Evolutionary conservation across 2,888 invertebrate species (phyloP).

Genomic region (Nomada goodeniana): DNA sequence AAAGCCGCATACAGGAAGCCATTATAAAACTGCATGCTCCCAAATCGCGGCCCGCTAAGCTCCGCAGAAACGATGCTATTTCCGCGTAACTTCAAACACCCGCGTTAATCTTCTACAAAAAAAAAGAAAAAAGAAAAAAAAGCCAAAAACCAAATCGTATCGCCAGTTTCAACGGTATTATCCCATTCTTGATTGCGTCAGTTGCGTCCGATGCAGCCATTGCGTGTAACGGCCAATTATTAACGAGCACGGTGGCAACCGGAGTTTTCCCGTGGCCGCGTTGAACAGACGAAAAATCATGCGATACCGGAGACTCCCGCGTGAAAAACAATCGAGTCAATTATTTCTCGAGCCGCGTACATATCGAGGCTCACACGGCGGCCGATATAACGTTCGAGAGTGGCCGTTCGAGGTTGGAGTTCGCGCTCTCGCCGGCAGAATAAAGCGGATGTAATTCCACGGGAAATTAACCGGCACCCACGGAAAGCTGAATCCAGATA

Average conservation of each 20-base stretch:
- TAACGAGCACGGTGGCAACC: not conserved
- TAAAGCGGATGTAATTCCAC: constrained; percentile 61
- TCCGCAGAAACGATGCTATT: not conserved
- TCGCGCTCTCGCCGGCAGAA: not conserved
- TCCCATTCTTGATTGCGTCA: constrained; percentile 17
- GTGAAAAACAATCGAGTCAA: constrained; percentile 21
- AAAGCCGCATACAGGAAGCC: no score
- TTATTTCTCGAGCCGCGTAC: not conserved
- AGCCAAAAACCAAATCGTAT: constrained; percentile 18
- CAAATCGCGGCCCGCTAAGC: no score
- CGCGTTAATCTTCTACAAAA: constrained; percentile 3
- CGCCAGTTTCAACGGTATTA: constrained; percentile 32
- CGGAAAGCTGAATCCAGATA: constrained; percentile 73
- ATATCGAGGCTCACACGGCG: not conserved
- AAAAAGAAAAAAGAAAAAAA: no score
- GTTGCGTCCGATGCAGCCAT: constrained; percentile 13
- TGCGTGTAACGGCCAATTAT: constrained; percentile 41
- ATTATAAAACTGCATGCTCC: no score
- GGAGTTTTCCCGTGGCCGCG: not conserved
- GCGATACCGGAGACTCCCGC: not conserved
- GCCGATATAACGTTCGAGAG: not conserved
- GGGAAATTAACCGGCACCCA: constrained; percentile 70
- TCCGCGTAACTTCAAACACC: constrained; percentile 21
- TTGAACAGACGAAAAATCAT: not conserved
- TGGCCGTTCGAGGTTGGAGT: not conserved